Base-by-base conservation (phyloP, 1,140 invertebrate genomes). In the Drosophila teissieri region DNA sequence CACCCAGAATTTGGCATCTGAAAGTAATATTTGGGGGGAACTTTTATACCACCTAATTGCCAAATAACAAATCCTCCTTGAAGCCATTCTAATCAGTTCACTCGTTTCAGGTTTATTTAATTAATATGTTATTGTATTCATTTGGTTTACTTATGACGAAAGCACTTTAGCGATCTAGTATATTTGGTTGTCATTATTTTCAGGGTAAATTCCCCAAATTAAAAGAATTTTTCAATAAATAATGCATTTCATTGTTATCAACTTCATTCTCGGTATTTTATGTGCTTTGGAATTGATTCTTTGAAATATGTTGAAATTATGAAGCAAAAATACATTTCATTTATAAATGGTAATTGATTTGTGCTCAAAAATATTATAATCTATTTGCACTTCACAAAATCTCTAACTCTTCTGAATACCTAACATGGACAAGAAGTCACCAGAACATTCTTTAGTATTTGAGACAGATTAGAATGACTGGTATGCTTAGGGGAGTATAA, bases 1-100 rank as follows among this genome's bases (percentile, higher is more conserved):
- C 44, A 96, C 96, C 97, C 97, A 98, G 93, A 98, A 98, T 93
- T 98, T 97, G 0, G 96, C 96, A 93, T 98, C 97, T 98, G 52
- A 11, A 72, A 65, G 11, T 56, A n/a, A 48, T 11, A 2, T 8
- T 19, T 1, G 8, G 8, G 40, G 7, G n/a, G 15, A 42, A 17
- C 2, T 17, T 42, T 17, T 42, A 42, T 8, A 4, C 2, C 15
- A 44, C 0, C 8, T 44, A 10, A 44, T 17, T 44, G 6, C 15
- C 7, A n/a, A 40, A 40, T 8, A 40, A 40, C n/a, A 15, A 15
- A 40, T 7, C 17, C 12, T 39, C 3, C 8, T 4, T 11, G 2
- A 3, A 12, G 5, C n/a, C 40, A 7, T 10, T 27, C 2, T 3
- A 15, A 15, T 34, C 4, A n/a, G 14, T 24, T 15, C 4, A 31